Base-by-base conservation (phyloP, 2,797 vertebrate species). In the Erithacus rubecula region DNA sequence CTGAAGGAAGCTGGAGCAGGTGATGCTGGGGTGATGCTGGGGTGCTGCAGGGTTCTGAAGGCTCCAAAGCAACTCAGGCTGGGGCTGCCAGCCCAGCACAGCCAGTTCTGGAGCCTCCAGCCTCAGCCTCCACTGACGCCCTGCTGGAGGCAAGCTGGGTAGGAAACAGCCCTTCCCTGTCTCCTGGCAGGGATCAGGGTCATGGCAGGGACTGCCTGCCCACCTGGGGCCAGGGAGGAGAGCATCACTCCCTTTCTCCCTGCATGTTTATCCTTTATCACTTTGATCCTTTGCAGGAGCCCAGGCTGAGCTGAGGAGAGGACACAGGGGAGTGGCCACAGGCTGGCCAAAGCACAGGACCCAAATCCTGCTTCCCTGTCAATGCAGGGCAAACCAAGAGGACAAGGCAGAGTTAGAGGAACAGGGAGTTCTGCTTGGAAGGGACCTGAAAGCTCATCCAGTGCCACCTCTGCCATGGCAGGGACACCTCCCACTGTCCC, bases 1-100 rank as follows among this genome's bases (percentile, higher is more conserved):
- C 22, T 46, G 63, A 29, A 34, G 1, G 4, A 15, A 36, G 27
- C 15, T 15, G 59, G 5, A 60, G 36, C 46, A 60, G 30, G 17
- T 16, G 62, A 2, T 8, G 64, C 27, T 1, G 1, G 1, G 3
- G 17, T 24, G 36, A 6, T n/a, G 29, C 46, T 22, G 13, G 41
- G 41, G 41, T 43, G 41, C 5, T n/a, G 30, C 49, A 37, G 30
- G 34, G 13, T 19, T 18, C 32, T 47, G 56, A 36, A 53, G 29
- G 34, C 58, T 37, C 58, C 0, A 70, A 15, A 47, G 26, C 46
- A 49, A 32, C 65, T 52, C 52, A 64, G 83, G 27, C n/a, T 58
- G 36, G 30, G 36, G n/a, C 21, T 64, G 77, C 41, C 22, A 32
- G 18, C 36, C 0, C 2, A 51, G 55, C 20, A 17, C 27, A 27